A percentile compares a stretch with the other conserved stretches of the same genome.
These are phyloP conservation scores for Heliconius himera DNA, from an alignment of 1,140 invertebrate species.

Conservation along the genomic window DNA sequence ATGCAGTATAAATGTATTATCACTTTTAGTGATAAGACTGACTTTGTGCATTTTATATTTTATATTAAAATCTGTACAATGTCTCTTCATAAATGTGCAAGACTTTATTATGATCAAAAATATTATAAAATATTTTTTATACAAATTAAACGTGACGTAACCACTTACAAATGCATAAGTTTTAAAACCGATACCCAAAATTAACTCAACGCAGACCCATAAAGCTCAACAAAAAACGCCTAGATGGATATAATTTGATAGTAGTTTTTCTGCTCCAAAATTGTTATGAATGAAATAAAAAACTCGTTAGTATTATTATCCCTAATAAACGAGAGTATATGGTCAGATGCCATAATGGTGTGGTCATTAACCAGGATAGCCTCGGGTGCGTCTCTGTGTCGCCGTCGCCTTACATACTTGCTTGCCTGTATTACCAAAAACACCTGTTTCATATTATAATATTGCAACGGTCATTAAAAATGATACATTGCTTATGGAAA, in stretches of 20 bases:
- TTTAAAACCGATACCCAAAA: conserved; percentile 22
- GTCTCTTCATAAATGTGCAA: too few relatives aligned
- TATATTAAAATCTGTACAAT: too few relatives aligned
- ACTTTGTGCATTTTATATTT: too few relatives aligned
- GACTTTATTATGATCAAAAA: not conserved
- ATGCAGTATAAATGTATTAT: too few relatives aligned
- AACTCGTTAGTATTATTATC: conserved; percentile 76
- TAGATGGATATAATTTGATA: conserved; percentile 63
- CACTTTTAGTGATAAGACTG: too few relatives aligned
- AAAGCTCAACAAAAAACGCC: conserved; percentile 44
- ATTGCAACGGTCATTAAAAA: conserved; percentile 15
- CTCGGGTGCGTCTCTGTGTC: conserved; percentile 61
- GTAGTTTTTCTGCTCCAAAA: conserved; percentile 61
- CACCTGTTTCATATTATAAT: conserved; percentile 32
- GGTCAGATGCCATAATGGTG: conserved; percentile 62
- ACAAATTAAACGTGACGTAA: conserved; percentile 7
- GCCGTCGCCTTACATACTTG: conserved; percentile 48
- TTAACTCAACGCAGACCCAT: conserved; percentile 33
- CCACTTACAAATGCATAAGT: conserved; percentile 11
- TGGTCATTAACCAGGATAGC: conserved; percentile 62
- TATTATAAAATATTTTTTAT: not conserved
- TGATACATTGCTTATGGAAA: conserved; percentile 13
- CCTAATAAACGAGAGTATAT: conserved; percentile 75
- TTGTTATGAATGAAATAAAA: conserved; percentile 63
- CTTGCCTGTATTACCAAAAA: conserved; percentile 37